Percentiles rank a stretch among this genome's conserved stretches.
Conservation (phyloP, 2,888 invertebrate genomes). For the Selenia dentaria region DNA sequence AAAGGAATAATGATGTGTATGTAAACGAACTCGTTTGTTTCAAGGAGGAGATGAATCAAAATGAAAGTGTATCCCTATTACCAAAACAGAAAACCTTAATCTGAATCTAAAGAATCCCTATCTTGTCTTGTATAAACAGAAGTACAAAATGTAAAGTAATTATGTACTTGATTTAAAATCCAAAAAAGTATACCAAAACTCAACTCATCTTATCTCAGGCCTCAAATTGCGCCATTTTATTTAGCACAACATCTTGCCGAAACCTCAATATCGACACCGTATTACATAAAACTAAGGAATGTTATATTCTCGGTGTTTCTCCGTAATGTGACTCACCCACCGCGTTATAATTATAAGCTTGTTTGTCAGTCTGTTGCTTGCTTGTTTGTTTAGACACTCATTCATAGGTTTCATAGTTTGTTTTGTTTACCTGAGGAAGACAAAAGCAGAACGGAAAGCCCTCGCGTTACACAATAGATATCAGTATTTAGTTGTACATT, state of each 20-base stretch:
- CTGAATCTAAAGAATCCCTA: no score
- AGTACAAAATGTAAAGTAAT: no score
- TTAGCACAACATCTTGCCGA: conserved; percentile 15
- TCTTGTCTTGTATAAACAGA: no score
- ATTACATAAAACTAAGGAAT: conserved; percentile 27
- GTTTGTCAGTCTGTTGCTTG: conserved; percentile 12
- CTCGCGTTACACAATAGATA: conserved; percentile 1
- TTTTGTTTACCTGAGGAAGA: conserved; percentile 9
- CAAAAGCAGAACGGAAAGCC: conserved; percentile 11
- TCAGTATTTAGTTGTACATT: conserved; percentile 6
- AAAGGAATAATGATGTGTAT: no score
- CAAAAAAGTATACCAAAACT: no score
- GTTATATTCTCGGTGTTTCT: conserved; percentile 18
- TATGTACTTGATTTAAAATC: no score
- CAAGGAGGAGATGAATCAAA: no score
- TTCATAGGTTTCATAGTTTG: conserved; percentile 15
- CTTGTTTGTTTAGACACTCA: conserved; percentile 10
- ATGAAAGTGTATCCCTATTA: no score
- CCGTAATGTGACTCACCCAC: conserved; percentile 21
- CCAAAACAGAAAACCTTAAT: no score
- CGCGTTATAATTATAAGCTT: conserved; percentile 7
- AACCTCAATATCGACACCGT: conserved; percentile 14
- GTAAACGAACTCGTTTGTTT: no score
- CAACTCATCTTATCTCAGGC: neutral
- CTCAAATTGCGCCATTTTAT: conserved; percentile 7